phyloP scores from a whole-genome alignment of 2,113 vertebrate species.

The Channa argus region DNA sequence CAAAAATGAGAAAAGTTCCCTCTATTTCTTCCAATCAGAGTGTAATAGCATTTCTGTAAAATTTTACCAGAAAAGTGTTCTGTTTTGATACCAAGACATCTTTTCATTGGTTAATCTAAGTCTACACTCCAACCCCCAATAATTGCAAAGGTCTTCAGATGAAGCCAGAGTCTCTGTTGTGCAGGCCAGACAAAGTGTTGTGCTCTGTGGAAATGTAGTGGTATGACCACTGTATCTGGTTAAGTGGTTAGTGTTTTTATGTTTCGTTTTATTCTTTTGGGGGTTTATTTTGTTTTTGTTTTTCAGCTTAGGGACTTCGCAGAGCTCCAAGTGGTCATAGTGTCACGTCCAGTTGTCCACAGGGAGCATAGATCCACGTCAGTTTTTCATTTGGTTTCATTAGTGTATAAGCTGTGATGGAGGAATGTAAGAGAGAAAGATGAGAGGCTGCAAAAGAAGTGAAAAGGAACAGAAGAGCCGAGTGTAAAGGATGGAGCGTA shows the following conservation, averaged over 20 bases:
- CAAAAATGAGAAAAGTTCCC: slow-evolving; percentile 1
- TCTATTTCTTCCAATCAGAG: slow-evolving; percentile 50
- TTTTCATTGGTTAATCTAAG: slow-evolving; percentile 19
- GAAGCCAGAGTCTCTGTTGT: slow-evolving; percentile 42
- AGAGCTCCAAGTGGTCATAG: slow-evolving; percentile 60
- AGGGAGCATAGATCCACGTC: slow-evolving; percentile 53
- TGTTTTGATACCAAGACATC: slow-evolving; percentile 33
- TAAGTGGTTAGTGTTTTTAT: slow-evolving; percentile 33
- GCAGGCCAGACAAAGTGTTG: slow-evolving; percentile 18
- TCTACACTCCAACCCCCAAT: slow-evolving; percentile 19
- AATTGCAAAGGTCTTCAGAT: slow-evolving; percentile 41
- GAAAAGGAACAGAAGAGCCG: slow-evolving; percentile 38
- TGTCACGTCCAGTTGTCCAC: slow-evolving; percentile 62
- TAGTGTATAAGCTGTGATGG: slow-evolving; percentile 41
- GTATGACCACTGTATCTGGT: not conserved
- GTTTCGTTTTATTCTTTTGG: too few relatives aligned
- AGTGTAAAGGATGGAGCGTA: slow-evolving; percentile 46
- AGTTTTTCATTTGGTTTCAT: slow-evolving; percentile 33
- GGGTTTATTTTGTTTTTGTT: not conserved
- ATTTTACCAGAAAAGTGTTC: slow-evolving; percentile 39
- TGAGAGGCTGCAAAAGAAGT: slow-evolving; percentile 31
- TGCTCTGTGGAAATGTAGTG: slow-evolving; percentile 30
- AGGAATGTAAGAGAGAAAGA: slow-evolving; percentile 67
- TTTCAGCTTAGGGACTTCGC: slow-evolving; percentile 5
- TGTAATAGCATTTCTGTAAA: slow-evolving; percentile 43